Conservation (phyloP, 2,797 vertebrate species). For the Phataginus tetradactyla region DNA sequence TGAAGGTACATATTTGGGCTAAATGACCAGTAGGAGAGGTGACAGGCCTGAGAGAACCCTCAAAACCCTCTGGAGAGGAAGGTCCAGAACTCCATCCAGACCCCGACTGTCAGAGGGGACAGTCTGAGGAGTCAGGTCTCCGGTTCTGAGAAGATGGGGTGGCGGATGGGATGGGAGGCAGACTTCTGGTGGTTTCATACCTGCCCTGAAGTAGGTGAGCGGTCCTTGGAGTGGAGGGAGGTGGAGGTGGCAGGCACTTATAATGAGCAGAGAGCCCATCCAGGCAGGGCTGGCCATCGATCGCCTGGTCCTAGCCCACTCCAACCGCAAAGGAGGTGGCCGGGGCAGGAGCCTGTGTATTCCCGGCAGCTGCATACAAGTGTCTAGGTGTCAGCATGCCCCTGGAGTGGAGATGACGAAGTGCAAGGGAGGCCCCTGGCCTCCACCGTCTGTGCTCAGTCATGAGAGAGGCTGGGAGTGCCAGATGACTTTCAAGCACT, state of each 20-base stretch:
- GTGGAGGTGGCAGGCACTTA: background rate
- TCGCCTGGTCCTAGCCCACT: conserved; percentile 22
- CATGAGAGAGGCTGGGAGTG: background rate
- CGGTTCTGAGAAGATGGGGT: background rate
- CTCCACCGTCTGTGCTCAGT: background rate
- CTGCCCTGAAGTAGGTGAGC: background rate
- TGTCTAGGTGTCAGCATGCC: background rate
- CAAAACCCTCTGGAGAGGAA: background rate
- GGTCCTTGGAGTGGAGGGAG: background rate
- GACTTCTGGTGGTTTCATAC: background rate
- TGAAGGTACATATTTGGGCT: background rate
- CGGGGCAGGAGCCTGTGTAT: background rate
- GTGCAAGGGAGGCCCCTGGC: background rate
- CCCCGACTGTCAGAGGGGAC: background rate
- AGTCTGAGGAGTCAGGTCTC: background rate
- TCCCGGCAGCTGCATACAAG: background rate
- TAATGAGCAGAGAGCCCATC: conserved; percentile 23
- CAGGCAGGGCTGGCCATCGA: conserved; percentile 28
- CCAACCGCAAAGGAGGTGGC: background rate
- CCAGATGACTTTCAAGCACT: background rate
- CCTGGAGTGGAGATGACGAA: background rate
- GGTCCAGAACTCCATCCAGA: background rate
- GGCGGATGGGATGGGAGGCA: background rate
- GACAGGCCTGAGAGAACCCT: background rate
- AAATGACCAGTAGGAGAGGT: background rate